Base-by-base conservation (phyloP, 2,113 vertebrate species). In the Sebastes fasciatus region DNA sequence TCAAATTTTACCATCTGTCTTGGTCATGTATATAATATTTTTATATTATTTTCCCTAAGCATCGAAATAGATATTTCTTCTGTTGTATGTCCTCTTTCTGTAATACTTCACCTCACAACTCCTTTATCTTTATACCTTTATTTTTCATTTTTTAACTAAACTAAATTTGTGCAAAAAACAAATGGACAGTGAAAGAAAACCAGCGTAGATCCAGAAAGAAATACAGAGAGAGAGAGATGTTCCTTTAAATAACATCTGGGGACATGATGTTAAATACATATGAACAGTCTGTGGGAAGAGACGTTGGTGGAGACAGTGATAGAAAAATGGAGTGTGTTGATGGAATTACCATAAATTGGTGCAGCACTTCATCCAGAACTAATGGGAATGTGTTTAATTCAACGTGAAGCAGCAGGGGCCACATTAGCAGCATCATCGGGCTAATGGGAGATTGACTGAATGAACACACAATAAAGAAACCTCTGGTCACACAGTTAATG, bases 381-480 rank as follows among this genome's bases (percentile, higher is more conserved):
- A 79, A 79, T 75, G 77, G 63, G 48, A 75, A 68, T 6, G 42
- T 69, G 63, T 61, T 57, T 62, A 74, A 62, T 48, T 74, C 48
- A 16, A 60, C 16, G 8, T 76, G 63, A 79, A 55, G 83, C 12
- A 76, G 65, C 77, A 45, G 71, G n/a, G 58, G 65, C 71, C 58
- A 42, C 65, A 63, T 85, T 80, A 75, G 43, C 64, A 23, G 63
- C 69, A 40, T 49, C 77, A 84, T 64, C 65, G 34, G 57, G 57
- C 70, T 63, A 79, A 84, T 69, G 63, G 62, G 46, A 60, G 61
- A 49, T n/a, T 12, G 80, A 72, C 23, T 19, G 26, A 48, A 40
- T 61, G 82, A 66, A 74, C 61, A 51, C 0, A 6, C 23, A 26
- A 17, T 63, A 16, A 68, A 55, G 19, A 52, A 83, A 72, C 43